Evolutionary conservation across 2,888 invertebrate species (phyloP), one percentile per base, ranked within the genome.

Genomic region (Chalcosyrphus nemorum): DNA sequence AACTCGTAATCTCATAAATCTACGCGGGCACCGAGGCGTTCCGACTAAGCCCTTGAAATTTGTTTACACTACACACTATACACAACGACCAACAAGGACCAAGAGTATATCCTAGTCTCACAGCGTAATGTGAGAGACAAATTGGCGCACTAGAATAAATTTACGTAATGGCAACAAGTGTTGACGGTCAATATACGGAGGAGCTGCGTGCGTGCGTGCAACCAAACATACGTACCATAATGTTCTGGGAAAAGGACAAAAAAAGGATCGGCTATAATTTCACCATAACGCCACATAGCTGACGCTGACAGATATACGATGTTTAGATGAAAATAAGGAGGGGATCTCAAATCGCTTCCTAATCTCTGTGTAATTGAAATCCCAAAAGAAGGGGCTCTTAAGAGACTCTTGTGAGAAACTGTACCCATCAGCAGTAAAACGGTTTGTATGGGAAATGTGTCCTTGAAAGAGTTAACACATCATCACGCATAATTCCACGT

Each of bases 1-100:
- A 75, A 76, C 85, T 85, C 68, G 85, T 59, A 76, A 71, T 81
- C 85, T 71, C 85, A 81, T 85, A 85, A 85, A 85, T 85, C 84
- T 84, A 41, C 35, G 19, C 70, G 47, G 56, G 61, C 65, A 72
- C 68, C 82, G 35, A 75, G 80, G 85, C 85, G 76, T 85, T 85
- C 76, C 85, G 54, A 76, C 65, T 81, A 81, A 85, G 85, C 85
- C 75, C 85, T 85, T 81, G 75, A 85, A 85, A 85, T 85, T 85
- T 85, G 85, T 85, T 85, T 85, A 81, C 76, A 85, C 70, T 80
- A 80, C 74, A 74, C 38, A 52, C n/a, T n/a, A n/a, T n/a, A n/a
- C n/a, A n/a, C n/a, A n/a, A n/a, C n/a, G n/a, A n/a, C n/a, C n/a
- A n/a, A n/a, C 21, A 61, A 56, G 52, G 21, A 65, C 21, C 52